phyloP scores from a whole-genome alignment of 2,888 invertebrate species.

The Pachydiplax longipennis region DNA sequence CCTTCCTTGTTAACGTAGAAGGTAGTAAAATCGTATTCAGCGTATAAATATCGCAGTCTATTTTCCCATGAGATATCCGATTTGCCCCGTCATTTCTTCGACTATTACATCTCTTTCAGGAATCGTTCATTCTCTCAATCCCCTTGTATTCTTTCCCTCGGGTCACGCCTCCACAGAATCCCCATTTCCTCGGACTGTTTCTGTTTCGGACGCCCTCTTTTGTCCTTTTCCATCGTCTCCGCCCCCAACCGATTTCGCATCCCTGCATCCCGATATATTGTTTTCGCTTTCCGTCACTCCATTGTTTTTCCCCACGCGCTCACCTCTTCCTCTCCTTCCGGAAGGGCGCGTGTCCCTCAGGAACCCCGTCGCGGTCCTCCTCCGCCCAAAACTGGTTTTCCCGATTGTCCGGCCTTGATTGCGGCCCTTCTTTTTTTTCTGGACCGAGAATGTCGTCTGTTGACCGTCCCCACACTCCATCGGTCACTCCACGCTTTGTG shows the following conservation, averaged over 20 bases:
- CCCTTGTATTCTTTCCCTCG: background rate
- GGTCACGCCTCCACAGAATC: background rate
- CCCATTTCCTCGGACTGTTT: constrained; percentile 4
- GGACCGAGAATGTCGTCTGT: background rate
- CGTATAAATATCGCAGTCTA: too few species aligned
- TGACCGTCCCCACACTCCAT: background rate
- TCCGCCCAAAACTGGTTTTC: background rate
- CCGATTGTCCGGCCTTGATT: constrained; percentile 19
- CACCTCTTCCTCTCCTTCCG: background rate
- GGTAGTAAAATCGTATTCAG: too few species aligned
- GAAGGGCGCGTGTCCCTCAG: background rate
- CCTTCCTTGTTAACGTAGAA: too few species aligned
- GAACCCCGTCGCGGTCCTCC: background rate
- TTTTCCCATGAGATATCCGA: too few species aligned
- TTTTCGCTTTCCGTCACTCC: constrained; percentile 7
- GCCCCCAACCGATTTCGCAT: background rate
- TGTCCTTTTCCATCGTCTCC: background rate
- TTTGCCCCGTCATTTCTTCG: background rate
- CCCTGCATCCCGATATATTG: constrained; percentile 30
- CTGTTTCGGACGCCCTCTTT: constrained; percentile 23
- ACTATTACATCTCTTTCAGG: background rate
- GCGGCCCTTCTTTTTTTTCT: background rate
- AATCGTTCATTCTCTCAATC: background rate
- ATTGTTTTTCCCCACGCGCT: constrained; percentile 14
- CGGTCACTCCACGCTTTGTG: background rate